Conservation (phyloP, 2,888 invertebrate species). For the Melangyna quadrimaculata region DNA sequence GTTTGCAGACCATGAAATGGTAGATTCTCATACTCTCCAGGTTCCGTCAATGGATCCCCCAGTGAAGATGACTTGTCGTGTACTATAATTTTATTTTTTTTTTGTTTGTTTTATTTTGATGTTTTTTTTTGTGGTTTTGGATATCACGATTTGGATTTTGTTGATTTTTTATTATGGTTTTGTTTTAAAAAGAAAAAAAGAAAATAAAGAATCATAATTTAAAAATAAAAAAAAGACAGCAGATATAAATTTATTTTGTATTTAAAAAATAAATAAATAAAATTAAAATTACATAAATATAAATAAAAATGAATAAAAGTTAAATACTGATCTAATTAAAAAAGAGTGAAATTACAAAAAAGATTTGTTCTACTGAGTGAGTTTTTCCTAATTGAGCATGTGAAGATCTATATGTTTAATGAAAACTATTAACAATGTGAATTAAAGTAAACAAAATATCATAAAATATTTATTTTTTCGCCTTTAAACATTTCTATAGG, state of each 20-base stretch:
- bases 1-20: constrained; percentile 97
- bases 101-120: constrained; percentile 39
- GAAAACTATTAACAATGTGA: neutral
- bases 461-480: neutral
- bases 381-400: neutral
- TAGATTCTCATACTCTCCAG: constrained; percentile 95
- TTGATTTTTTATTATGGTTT: constrained; percentile 41
- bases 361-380: neutral
- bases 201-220: constrained; percentile 50
- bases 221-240: constrained; percentile 49
- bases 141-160: constrained; percentile 47
- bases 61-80: constrained; percentile 82
- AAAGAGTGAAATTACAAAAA: neutral
- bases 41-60: constrained; percentile 88
- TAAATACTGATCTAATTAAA: neutral
- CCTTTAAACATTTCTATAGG: no score
- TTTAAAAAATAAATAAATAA: constrained; percentile 1
- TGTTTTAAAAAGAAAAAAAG: constrained; percentile 61
- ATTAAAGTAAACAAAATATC: neutral
- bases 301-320: neutral
- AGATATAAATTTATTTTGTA: constrained; percentile 28
- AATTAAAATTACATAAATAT: neutral
- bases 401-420: neutral
- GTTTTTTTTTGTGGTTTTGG: constrained; percentile 36
- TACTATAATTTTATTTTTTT: constrained; percentile 76